Evolutionary conservation across 2,888 invertebrate genomes (phyloP), one percentile per base, ranked within the genome.

Genomic region (Drosophila colorata): DNA sequence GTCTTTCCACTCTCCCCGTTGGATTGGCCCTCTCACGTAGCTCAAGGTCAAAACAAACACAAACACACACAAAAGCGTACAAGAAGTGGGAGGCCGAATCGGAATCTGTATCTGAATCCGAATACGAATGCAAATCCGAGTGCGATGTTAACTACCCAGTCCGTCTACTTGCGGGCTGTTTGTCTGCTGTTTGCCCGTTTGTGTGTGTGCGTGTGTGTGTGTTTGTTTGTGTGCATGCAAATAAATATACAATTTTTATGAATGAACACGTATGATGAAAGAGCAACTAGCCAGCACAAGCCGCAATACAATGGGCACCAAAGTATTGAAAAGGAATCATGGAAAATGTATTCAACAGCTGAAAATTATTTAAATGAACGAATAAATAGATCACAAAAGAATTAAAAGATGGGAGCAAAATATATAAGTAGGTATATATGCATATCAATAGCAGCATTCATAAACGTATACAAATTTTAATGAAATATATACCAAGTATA

Each of bases 181-280:
- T 65, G 49, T 52, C 58, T 69, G 69, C 73, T n/a, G 37, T 49
- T 20, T 59, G 20, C 7, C 16, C 49, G 8, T 9, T 14, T 35
- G 11, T 11, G 14, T 28, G 38, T 13, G 11, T 43, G 3, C 35
- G 38, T 53, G 7, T 43, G 18, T 37, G 8, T 33, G 28, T 57
- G 18, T 8, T 14, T 18, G 40, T 52, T 49, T 67, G 58, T 83
- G 57, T 64, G 52, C 68, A 83, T 83, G 88, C 87, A 85, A 88
- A 84, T 85, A 85, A 85, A 84, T 88, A 84, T 84, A 88, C 47
- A 85, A 87, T 81, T 88, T 88, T 85, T 87, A 85, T 85, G 84
- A 85, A 85, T 85, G 84, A 88, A 88, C 84, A 85, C 89, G 84
- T 88, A 76, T 85, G 86, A 84, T 84, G 82, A 87, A 87, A 87